phyloP scores from a whole-genome alignment of 2,113 vertebrate genomes.

The Machaerirhynchus nigripectus region DNA sequence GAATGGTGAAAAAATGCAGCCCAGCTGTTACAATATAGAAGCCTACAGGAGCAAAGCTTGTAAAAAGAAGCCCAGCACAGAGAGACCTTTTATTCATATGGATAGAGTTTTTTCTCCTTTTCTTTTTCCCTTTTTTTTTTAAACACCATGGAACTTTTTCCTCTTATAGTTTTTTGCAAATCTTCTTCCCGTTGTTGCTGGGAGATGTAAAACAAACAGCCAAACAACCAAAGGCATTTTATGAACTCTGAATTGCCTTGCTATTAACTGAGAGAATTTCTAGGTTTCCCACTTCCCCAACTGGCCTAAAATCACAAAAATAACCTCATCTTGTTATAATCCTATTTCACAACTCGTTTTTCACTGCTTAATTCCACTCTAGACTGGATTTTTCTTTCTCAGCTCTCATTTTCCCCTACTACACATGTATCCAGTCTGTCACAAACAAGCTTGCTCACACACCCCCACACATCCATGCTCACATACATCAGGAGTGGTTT shows the following conservation, averaged over 20 bases:
- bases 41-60: neutral
- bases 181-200: conserved; percentile 41
- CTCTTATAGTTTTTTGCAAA: conserved; percentile 11
- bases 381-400: conserved; percentile 34
- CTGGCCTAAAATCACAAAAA: conserved; percentile 32
- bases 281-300: conserved; percentile 46
- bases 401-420: conserved; percentile 1
- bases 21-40: conserved; percentile 39
- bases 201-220: conserved; percentile 55
- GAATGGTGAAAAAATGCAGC: conserved; percentile 1
- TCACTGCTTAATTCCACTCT: conserved; percentile 18
- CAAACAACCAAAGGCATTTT: conserved; percentile 18
- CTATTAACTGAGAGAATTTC: conserved; percentile 35
- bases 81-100: neutral
- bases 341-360: conserved; percentile 25
- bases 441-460: conserved; percentile 47
- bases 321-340: conserved; percentile 32
- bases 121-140: neutral
- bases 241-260: conserved; percentile 45
- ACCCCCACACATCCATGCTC: conserved; percentile 23
- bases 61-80: neutral
- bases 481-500: conserved; percentile 16
- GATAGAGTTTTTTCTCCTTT: neutral
- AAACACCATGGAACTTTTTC: neutral
- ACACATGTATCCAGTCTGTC: conserved; percentile 32